Base-by-base conservation (phyloP, 2,888 invertebrate species). In the Eristalis arbustorum region DNA sequence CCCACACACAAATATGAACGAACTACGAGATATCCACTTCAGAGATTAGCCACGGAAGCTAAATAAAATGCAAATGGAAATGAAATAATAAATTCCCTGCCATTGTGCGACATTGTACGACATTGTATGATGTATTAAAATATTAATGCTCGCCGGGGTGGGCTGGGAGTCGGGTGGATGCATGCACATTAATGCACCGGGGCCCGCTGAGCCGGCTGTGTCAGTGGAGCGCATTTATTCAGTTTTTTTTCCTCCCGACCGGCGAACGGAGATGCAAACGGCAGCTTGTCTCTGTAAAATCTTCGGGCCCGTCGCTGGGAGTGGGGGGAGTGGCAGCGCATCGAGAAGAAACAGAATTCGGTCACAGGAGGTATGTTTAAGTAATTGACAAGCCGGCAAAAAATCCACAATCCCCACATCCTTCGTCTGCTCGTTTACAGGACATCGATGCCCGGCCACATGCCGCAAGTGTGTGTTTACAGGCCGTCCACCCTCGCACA, bases 91-190 rank as follows among this genome's bases (percentile, higher is more conserved):
- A 84, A 88, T 88, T 76, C 88, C 79, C 79, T 84, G 68, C 79
- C 84, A 88, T 84, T 88, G 88, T 88, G 82, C 63, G 71, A 42
- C 80, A 79, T 59, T 59, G 73, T 78, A 79, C 81, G 85, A 85
- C 85, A 78, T 88, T 84, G 84, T 88, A 83, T 88, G 88, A 88
- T 88, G 88, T 88, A 88, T 88, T 88, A 88, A 88, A 88, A 88
- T 88, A 88, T 84, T 88, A 84, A 79, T 84, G 80, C 80, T 79
- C 73, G 49, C 23, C 11, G 37, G 25, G 37, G 34, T 57, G 22
- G 73, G 37, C 59, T 56, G 31, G 42, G 13, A 64, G n/a, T 5
- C 10, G 75, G 49, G 37, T 25, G 68, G 75, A 28, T 75, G 75
- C 22, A 83, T 87, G 83, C 87, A 87, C 83, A 83, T 83, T 83